Evolutionary conservation across 1,140 invertebrate species (phyloP).

Genomic region (Calliphora vicina): DNA sequence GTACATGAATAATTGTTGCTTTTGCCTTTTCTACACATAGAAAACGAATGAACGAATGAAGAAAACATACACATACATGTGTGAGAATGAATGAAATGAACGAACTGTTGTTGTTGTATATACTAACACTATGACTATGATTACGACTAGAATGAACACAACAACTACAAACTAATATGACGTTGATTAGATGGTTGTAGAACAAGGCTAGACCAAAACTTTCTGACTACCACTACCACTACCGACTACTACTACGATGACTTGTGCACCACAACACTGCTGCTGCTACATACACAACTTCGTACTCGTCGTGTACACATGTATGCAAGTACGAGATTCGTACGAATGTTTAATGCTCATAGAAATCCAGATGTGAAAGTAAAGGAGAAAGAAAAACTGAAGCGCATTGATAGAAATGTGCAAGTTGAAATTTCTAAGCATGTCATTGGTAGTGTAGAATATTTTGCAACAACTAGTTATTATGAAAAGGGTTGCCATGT

Average conservation of each 20-base stretch:
- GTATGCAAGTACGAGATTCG: not conserved
- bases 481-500: conserved; percentile 27
- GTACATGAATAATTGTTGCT: not conserved
- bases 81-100: not conserved
- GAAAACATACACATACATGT: conserved; percentile 9
- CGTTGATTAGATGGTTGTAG: not conserved
- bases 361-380: not conserved
- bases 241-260: not conserved
- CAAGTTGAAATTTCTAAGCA: conserved; percentile 38
- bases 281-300: not conserved
- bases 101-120: not conserved
- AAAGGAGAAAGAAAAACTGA: not conserved
- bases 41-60: not conserved
- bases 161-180: not conserved
- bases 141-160: not conserved
- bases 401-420: conserved; percentile 24
- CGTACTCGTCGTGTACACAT: conserved; percentile 18
- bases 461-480: conserved; percentile 35
- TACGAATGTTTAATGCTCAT: conserved; percentile 5
- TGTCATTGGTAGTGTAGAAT: conserved; percentile 37
- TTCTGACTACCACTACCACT: not conserved
- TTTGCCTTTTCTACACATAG: not conserved
- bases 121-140: not conserved
- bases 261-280: not conserved
- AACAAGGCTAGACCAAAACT: not conserved